phyloP scores from a whole-genome alignment of 1,140 invertebrate genomes.

The Holcopasites calliopsidis region DNA sequence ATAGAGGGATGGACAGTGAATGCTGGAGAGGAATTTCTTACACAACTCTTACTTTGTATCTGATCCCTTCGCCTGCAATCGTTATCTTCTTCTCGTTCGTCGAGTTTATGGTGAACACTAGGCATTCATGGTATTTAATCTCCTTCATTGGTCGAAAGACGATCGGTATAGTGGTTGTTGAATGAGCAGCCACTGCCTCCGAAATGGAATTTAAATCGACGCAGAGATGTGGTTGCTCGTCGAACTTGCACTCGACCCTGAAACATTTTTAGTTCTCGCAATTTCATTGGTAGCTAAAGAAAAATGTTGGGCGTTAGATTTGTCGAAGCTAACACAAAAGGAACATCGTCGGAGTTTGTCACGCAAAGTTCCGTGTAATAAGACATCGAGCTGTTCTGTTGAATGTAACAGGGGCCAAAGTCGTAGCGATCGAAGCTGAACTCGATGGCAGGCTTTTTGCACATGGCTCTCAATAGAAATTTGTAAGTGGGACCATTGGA shows the following conservation, averaged over 20 bases:
- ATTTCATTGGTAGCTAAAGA: no score
- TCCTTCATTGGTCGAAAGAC: constrained; percentile 71
- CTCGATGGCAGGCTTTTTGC: constrained; percentile 58
- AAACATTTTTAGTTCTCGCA: constrained; percentile 1
- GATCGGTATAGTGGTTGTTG: constrained; percentile 65
- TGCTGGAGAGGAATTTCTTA: no score
- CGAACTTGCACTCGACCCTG: constrained; percentile 71
- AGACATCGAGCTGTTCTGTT: constrained; percentile 53
- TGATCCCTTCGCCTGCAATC: constrained; percentile 74
- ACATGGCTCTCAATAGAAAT: constrained; percentile 68
- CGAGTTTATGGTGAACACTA: constrained; percentile 70
- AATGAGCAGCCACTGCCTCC: constrained; percentile 56
- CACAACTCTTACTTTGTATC: constrained; percentile 64
- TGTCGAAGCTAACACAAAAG: constrained; percentile 64
- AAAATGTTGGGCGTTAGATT: not conserved
- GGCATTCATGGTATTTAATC: constrained; percentile 62
- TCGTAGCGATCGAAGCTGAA: constrained; percentile 75
- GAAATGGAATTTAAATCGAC: constrained; percentile 55
- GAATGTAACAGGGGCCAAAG: constrained; percentile 77
- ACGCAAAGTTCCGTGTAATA: constrained; percentile 68
- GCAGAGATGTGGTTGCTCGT: constrained; percentile 66
- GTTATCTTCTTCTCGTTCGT: constrained; percentile 58
- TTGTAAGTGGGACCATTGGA: constrained; percentile 72
- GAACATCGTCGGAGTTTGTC: constrained; percentile 68
- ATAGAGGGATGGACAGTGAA: no score